Percentiles rank a stretch among this genome's conserved stretches.
These are phyloP conservation scores for Sebastes nivosus DNA, from an alignment of 2,797 vertebrate species.

Conservation along the genomic window DNA sequence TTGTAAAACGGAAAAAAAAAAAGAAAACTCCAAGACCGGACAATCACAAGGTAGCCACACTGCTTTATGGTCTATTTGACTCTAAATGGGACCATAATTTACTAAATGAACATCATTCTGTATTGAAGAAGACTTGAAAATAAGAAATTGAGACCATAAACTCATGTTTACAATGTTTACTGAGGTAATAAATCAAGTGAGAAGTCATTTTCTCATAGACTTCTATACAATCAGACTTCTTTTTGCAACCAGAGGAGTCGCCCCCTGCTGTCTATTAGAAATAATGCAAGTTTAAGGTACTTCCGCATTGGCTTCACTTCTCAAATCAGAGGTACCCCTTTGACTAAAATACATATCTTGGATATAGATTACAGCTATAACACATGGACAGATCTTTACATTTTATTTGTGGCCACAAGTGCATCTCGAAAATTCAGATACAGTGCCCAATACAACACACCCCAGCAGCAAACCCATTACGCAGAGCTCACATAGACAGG, in stretches of 20 bases:
- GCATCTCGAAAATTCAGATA: conserved; percentile 5
- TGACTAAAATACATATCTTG: neutral
- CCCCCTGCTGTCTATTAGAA: neutral
- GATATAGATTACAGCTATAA: neutral
- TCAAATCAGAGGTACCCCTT: too few relatives aligned
- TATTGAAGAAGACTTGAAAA: too few relatives aligned
- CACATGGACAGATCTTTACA: conserved; percentile 1
- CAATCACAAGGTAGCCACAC: neutral
- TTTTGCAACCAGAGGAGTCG: neutral
- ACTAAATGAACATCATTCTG: too few relatives aligned
- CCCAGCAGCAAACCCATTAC: conserved; percentile 43
- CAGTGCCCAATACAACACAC: conserved; percentile 19
- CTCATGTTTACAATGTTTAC: too few relatives aligned
- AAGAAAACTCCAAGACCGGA: neutral
- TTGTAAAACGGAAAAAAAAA: neutral
- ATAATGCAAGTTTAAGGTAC: neutral
- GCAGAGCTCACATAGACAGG: conserved; percentile 41
- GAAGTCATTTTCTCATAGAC: too few relatives aligned
- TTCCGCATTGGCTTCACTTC: neutral
- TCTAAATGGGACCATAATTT: too few relatives aligned
- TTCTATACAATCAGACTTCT: neutral
- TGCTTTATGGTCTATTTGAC: neutral
- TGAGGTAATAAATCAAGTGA: too few relatives aligned
- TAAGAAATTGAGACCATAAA: too few relatives aligned
- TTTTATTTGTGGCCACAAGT: conserved; percentile 37